Evolutionary conservation across 1,140 invertebrate species (phyloP), one percentile per base, ranked within the genome.

Genomic region (Pygmarrhopalites habei): DNA sequence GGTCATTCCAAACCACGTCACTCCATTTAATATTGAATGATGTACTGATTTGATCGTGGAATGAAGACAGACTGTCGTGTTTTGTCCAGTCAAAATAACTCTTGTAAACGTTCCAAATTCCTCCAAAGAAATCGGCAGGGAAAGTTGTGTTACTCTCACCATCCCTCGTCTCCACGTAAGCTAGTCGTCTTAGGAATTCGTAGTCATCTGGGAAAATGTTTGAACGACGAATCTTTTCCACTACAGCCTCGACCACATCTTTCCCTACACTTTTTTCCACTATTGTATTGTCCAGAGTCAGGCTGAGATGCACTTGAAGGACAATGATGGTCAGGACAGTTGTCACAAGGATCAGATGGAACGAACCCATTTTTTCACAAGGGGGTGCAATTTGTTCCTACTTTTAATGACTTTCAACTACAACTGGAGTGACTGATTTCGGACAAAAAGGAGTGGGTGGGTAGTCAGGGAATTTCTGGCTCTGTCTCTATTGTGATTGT

Each of bases 131-230:
- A 10, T 30, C 55, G 19, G 2, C n/a, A 25, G 39, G 29, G 32
- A 44, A 65, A 1, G 60, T 59, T 19, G 41, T 15, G 2, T 5
- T 7, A 35, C 53, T 35, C 4, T 15, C 17, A 5, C 65, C 65
- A 47, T 58, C 62, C 26, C 28, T 12, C 7, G 60, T 57, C 26
- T 66, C 65, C 17, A 62, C 57, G 35, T 59, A 66, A 0, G 65
- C 60, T 4, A 62, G 15, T 14, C 65, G 2, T 4, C 28, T 44
- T 0, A 66, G 47, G 29, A 66, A 62, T 4, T 55, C 14, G n/a
- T 39, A 30, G 23, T 66, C 60, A 1, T 51, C 28, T 4, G 79
- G 79, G 25, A 66, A 66, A n/a, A 66, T 62, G 26, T 52, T n/a
- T 0, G 57, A 46, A 19, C 28, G n/a, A 0, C 0, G 23, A 43